Evolutionary conservation across 2,888 invertebrate species (phyloP).

Genomic region (Venustoraphidia nigricollis): DNA sequence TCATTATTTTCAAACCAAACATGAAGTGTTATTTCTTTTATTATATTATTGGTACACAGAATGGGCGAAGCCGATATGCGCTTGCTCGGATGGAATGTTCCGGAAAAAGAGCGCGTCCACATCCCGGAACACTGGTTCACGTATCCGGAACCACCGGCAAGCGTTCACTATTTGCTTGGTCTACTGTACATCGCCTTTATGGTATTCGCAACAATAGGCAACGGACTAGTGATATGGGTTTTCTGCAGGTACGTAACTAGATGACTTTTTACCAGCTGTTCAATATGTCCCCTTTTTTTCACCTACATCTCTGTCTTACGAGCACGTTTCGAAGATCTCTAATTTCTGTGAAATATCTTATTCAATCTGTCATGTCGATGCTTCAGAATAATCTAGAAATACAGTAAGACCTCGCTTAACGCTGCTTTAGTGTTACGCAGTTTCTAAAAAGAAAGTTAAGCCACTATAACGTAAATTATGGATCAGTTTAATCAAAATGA

Average conservation of each 20-base stretch:
- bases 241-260: conserved; percentile 64
- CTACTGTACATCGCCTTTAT: conserved; percentile 62
- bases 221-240: conserved; percentile 74
- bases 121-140: conserved; percentile 72
- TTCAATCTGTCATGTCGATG: no score
- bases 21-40: neutral
- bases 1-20: no score
- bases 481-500: no score
- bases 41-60: neutral
- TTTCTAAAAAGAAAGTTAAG: no score
- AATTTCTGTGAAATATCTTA: no score
- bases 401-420: no score
- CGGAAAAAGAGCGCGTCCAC: conserved; percentile 56
- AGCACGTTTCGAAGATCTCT: no score
- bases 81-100: conserved; percentile 61
- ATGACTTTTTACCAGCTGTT: neutral
- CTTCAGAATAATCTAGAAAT: no score
- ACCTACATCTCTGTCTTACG: no score
- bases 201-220: conserved; percentile 56
- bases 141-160: conserved; percentile 65
- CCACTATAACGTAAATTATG: no score
- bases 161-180: conserved; percentile 64
- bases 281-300: no score
- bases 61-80: conserved; percentile 21
- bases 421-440: no score